phyloP scores from a whole-genome alignment of 2,113 vertebrate species.

The Xiphias gladius region DNA sequence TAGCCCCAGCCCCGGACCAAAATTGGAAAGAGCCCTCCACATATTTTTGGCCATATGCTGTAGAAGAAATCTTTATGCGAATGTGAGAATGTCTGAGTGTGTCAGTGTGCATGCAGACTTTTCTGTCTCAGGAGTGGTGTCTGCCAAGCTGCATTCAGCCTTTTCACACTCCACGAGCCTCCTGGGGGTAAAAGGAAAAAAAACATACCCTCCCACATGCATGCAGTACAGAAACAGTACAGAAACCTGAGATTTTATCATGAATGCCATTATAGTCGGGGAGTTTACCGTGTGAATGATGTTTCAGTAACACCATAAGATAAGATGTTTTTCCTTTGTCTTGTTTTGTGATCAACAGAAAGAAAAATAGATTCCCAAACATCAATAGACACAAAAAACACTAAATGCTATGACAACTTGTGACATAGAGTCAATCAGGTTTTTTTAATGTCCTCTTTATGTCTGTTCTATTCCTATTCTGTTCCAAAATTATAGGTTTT shows the following conservation, averaged over 20 bases:
- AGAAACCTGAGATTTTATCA: conserved; percentile 40
- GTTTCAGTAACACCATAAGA: conserved; percentile 22
- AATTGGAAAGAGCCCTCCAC: not conserved
- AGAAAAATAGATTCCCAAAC: not conserved
- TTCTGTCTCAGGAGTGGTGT: conserved; percentile 13
- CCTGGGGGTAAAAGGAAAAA: not conserved
- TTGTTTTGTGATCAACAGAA: conserved; percentile 3
- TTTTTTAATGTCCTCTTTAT: not conserved
- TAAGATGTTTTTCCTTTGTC: not conserved
- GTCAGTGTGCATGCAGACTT: not conserved
- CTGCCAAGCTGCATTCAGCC: conserved; percentile 40
- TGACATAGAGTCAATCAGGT: not conserved
- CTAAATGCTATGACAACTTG: not conserved
- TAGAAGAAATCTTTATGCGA: not conserved
- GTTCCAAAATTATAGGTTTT: not conserved
- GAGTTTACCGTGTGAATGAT: conserved; percentile 24
- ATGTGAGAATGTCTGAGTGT: not conserved
- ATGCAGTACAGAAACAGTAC: conserved; percentile 19
- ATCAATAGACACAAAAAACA: not conserved
- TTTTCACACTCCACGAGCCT: conserved; percentile 59
- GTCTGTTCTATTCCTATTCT: not conserved
- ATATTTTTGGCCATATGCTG: not conserved
- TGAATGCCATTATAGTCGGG: conserved; percentile 3
- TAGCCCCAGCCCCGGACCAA: not conserved
- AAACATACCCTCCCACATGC: conserved; percentile 22